Evolutionary conservation across 2,888 invertebrate species (phyloP).

Genomic region (Meghimatium bilineatum): DNA sequence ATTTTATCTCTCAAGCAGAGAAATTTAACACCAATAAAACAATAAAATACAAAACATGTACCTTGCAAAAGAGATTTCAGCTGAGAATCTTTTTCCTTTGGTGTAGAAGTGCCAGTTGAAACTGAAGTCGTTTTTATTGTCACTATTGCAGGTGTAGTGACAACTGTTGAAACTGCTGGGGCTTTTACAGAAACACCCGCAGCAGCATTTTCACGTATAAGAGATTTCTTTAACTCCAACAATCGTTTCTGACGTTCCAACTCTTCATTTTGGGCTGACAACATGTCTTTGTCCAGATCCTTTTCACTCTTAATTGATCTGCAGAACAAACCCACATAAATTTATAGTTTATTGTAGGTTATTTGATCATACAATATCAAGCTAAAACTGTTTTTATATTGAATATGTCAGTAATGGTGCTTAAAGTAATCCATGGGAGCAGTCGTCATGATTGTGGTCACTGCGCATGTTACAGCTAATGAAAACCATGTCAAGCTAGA

Average conservation of each 20-base stretch:
- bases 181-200: background rate
- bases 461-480: too few relatives aligned
- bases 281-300: conserved; percentile 92
- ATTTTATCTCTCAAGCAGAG: background rate
- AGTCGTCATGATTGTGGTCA: too few relatives aligned
- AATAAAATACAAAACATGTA: conserved; percentile 47
- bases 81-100: conserved; percentile 69
- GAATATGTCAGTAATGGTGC: background rate
- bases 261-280: conserved; percentile 94
- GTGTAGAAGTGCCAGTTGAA: conserved; percentile 43
- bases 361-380: background rate
- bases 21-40: background rate
- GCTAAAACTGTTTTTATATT: background rate
- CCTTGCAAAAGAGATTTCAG: conserved; percentile 74
- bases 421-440: too few relatives aligned
- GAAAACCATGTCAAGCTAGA: too few relatives aligned
- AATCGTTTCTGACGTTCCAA: conserved; percentile 82
- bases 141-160: conserved; percentile 11
- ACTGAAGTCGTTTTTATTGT: conserved; percentile 43
- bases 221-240: conserved; percentile 76
- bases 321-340: background rate
- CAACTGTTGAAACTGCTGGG: conserved; percentile 15
- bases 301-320: conserved; percentile 89
- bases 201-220: conserved; percentile 52
- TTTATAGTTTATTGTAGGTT: too few relatives aligned